Evolutionary conservation across 1,140 invertebrate species (phyloP).

Genomic region (Lutraria rhynchaena): DNA sequence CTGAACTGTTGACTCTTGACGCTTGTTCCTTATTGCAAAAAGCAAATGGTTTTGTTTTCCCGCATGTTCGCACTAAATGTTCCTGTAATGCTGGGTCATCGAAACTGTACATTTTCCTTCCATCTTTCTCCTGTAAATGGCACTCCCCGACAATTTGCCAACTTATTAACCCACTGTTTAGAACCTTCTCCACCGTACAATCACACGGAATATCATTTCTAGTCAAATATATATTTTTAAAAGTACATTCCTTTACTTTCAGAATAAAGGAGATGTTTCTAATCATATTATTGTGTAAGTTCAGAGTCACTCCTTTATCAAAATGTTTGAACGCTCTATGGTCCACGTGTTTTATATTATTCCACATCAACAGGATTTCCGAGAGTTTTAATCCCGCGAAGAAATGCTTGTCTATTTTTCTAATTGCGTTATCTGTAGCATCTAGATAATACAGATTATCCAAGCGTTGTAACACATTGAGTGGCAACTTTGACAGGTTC

Average conservation of each 20-base stretch:
- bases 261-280: conserved; percentile 50
- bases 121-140: conserved; percentile 13
- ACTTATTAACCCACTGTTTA: conserved; percentile 52
- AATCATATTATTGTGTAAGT: conserved; percentile 36
- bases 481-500: conserved; percentile 36
- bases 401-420: conserved; percentile 53
- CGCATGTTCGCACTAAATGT: conserved; percentile 17
- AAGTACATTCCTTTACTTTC: conserved; percentile 36
- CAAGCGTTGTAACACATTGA: conserved; percentile 27
- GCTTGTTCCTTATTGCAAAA: not conserved
- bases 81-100: conserved; percentile 3
- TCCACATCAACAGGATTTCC: conserved; percentile 42
- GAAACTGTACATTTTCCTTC: conserved; percentile 23
- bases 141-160: conserved; percentile 43
- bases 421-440: conserved; percentile 44
- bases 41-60: conserved; percentile 16
- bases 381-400: conserved; percentile 35
- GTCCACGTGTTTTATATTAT: conserved; percentile 46
- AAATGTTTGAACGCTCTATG: conserved; percentile 44
- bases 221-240: conserved; percentile 45
- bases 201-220: conserved; percentile 50
- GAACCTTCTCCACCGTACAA: conserved; percentile 35
- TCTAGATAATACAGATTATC: conserved; percentile 39
- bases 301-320: conserved; percentile 43
- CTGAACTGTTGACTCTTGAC: not conserved